Evolutionary conservation across 2,888 invertebrate genomes (phyloP).

Genomic region (Netelia virgata): DNA sequence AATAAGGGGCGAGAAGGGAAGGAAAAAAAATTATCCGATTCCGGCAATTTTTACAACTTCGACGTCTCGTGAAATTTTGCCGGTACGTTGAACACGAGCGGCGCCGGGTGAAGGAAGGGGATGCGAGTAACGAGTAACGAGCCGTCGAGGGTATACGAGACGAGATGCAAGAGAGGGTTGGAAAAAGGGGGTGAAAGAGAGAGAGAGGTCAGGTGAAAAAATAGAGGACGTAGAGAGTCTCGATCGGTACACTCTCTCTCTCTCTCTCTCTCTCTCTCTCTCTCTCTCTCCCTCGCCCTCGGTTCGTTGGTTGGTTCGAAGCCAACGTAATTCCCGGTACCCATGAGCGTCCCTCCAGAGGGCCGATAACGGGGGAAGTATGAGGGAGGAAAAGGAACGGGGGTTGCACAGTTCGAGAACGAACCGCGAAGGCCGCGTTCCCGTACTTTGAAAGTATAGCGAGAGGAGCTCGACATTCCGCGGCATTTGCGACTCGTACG

Average conservation of each 20-base stretch:
- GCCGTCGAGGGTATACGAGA: slow-evolving; percentile 40
- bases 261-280: slow-evolving; percentile 22
- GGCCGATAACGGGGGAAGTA: slow-evolving; percentile 2
- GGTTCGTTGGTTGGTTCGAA: slow-evolving; percentile 53
- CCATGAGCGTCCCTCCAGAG: slow-evolving; percentile 32
- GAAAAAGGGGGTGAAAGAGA: neutral
- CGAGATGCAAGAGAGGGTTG: slow-evolving; percentile 39
- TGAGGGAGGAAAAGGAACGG: neutral
- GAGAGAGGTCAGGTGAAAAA: slow-evolving; percentile 37
- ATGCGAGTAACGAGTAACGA: slow-evolving; percentile 6
- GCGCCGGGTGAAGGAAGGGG: neutral
- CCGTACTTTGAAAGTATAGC: slow-evolving; percentile 49
- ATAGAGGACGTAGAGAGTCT: slow-evolving; percentile 10
- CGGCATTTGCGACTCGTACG: slow-evolving; percentile 21
- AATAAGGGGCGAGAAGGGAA: neutral
- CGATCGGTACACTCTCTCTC: neutral
- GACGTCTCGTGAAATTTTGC: slow-evolving; percentile 49
- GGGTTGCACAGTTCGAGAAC: neutral
- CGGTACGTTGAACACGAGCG: slow-evolving; percentile 50
- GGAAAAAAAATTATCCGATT: slow-evolving; percentile 37
- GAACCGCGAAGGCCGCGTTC: slow-evolving; percentile 28
- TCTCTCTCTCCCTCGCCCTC: slow-evolving; percentile 37
- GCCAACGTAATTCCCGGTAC: slow-evolving; percentile 54
- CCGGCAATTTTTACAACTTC: slow-evolving; percentile 41
- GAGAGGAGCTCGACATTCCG: slow-evolving; percentile 28